A percentile compares a stretch with the other conserved stretches of the same genome.
phyloP scores from a whole-genome alignment of 2,113 vertebrate genomes.

The Hyla sarda region DNA sequence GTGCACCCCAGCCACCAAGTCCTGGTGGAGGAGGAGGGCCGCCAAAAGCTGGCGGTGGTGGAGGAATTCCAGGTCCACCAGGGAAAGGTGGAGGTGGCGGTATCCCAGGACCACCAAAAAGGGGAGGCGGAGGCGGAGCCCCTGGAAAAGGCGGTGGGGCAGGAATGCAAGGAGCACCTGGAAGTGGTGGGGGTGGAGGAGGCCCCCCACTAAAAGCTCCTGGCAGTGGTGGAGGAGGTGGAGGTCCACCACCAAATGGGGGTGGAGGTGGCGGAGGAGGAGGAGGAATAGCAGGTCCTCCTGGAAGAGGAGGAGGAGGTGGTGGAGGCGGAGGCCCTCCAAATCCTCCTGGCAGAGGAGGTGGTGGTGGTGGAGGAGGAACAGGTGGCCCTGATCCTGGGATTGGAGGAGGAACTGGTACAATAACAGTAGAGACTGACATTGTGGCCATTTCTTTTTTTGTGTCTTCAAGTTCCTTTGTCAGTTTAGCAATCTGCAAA shows the following conservation, averaged over 20 bases:
- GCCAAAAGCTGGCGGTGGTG: slow-evolving; percentile 63
- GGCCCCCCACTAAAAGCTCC: not conserved
- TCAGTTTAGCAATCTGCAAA: slow-evolving; percentile 77
- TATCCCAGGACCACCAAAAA: slow-evolving; percentile 67
- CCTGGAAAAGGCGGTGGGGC: slow-evolving; percentile 68
- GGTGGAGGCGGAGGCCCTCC: slow-evolving; percentile 60
- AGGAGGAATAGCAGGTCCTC: slow-evolving; percentile 63
- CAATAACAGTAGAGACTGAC: slow-evolving; percentile 52
- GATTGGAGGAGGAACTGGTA: slow-evolving; percentile 64
- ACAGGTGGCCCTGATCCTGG: slow-evolving; percentile 61
- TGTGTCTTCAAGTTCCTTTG: slow-evolving; percentile 81
- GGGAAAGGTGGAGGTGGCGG: slow-evolving; percentile 71
- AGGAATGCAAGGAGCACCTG: slow-evolving; percentile 61
- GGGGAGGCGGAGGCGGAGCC: slow-evolving; percentile 71
- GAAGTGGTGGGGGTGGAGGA: slow-evolving; percentile 64
- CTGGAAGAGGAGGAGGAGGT: slow-evolving; percentile 66
- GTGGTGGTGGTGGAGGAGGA: slow-evolving; percentile 43
- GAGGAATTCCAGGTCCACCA: slow-evolving; percentile 69
- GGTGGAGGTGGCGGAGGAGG: slow-evolving; percentile 63
- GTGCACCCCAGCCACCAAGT: slow-evolving; percentile 69
- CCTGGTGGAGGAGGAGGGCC: slow-evolving; percentile 62
- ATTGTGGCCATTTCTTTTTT: slow-evolving; percentile 75
- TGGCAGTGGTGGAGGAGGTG: slow-evolving; percentile 63
- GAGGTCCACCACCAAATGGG: slow-evolving; percentile 55
- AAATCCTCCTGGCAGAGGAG: slow-evolving; percentile 61